A percentile compares a stretch with the other conserved stretches of the same genome.
Conservation (phyloP, 2,797 vertebrate genomes). For the Paramormyrops hopkinsi region DNA sequence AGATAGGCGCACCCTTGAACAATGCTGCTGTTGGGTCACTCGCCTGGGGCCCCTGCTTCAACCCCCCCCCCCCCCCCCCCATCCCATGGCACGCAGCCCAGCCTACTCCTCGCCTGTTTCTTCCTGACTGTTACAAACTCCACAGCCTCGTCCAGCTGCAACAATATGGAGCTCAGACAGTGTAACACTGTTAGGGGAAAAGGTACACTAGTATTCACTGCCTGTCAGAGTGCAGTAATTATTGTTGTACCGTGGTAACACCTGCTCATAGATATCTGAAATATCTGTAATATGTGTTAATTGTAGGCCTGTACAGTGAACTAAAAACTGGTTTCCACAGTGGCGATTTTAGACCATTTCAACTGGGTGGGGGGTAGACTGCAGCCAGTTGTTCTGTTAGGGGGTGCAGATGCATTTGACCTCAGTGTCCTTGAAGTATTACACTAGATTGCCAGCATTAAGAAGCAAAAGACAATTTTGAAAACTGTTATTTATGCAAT, state of each 20-base stretch:
- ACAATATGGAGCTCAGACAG: background rate
- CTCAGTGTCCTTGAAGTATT: background rate
- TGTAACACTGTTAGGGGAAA: background rate
- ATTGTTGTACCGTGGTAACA: background rate
- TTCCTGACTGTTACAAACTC: background rate
- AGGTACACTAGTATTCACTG: background rate
- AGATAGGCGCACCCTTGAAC: background rate
- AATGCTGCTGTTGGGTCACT: background rate
- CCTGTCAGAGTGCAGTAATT: background rate
- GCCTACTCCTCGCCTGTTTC: background rate
- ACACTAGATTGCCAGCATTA: background rate
- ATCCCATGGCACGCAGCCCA: background rate
- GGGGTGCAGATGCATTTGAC: background rate
- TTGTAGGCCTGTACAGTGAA: background rate
- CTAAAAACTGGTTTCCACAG: background rate
- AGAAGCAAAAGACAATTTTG: background rate
- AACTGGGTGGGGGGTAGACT: background rate
- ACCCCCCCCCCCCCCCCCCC: background rate
- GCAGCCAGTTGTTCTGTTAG: background rate
- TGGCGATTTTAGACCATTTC: background rate
- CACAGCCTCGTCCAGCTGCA: background rate
- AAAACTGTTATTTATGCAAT: background rate
- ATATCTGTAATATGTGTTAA: background rate
- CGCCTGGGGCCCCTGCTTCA: background rate
- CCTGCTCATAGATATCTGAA: background rate